Evolutionary conservation across 1,140 invertebrate genomes (phyloP).

Genomic region (Drosophila malerkotliana): DNA sequence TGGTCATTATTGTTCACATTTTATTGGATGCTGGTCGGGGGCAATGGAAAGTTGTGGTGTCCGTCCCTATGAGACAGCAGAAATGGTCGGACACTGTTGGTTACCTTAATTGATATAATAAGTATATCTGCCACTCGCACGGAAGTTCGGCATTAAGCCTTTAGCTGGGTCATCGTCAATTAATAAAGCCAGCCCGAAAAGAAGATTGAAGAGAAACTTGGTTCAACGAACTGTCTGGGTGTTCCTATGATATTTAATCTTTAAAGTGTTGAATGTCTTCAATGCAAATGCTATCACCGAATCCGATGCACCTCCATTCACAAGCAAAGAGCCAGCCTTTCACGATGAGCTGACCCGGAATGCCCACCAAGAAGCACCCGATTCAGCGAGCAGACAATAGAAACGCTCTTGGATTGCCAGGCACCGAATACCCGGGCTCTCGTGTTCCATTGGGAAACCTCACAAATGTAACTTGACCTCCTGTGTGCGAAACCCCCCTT

Average conservation of each 20-base stretch:
- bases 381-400: slow-evolving; percentile 19
- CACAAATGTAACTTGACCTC: slow-evolving; percentile 33
- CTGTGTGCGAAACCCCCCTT: neutral
- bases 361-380: slow-evolving; percentile 9
- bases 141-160: slow-evolving; percentile 65
- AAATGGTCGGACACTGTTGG: slow-evolving; percentile 46
- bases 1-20: slow-evolving; percentile 63
- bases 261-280: neutral
- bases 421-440: slow-evolving; percentile 10
- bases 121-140: slow-evolving; percentile 54
- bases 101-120: slow-evolving; percentile 75
- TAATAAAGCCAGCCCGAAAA: slow-evolving; percentile 17
- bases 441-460: slow-evolving; percentile 18
- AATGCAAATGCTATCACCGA: slow-evolving; percentile 8
- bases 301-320: slow-evolving; percentile 8
- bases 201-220: slow-evolving; percentile 16
- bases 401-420: slow-evolving; percentile 14
- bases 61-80: slow-evolving; percentile 60
- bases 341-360: slow-evolving; percentile 26
- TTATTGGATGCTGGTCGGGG: slow-evolving; percentile 7
- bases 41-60: slow-evolving; percentile 54
- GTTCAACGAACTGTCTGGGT: slow-evolving; percentile 14
- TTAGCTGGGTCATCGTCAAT: slow-evolving; percentile 65
- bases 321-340: slow-evolving; percentile 2
- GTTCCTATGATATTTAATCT: slow-evolving; percentile 10